A percentile compares a stretch with the other conserved stretches of the same genome.
Conservation (phyloP, 2,888 invertebrate species). For the Cataglyphis altisquamis region DNA sequence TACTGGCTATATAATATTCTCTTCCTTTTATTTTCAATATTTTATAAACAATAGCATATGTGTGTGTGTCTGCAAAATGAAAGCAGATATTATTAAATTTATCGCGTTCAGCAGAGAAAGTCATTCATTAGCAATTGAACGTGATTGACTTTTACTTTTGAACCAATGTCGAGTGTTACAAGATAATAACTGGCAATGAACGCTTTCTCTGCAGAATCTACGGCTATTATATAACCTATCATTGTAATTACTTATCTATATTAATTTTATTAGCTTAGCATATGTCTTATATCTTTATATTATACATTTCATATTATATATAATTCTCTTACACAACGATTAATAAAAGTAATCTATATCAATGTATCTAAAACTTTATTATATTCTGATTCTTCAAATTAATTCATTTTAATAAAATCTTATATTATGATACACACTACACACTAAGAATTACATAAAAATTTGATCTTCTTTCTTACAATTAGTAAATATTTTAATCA, state of each 20-base stretch:
- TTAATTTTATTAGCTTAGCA: conserved; percentile 77
- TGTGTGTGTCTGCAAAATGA: conserved; percentile 54
- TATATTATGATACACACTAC: conserved; percentile 79
- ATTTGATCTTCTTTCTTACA: not conserved
- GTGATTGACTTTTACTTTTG: too few species aligned
- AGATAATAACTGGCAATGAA: too few species aligned
- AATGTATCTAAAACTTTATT: conserved; percentile 78
- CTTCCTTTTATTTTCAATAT: conserved; percentile 77
- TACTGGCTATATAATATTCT: conserved; percentile 71
- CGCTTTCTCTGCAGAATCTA: too few species aligned
- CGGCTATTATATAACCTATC: too few species aligned
- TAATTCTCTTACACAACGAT: conserved; percentile 75
- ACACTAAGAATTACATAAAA: not conserved
- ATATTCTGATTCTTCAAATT: conserved; percentile 81
- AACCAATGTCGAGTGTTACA: too few species aligned
- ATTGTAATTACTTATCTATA: conserved; percentile 65
- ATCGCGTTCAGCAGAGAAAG: too few species aligned
- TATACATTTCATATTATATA: conserved; percentile 80
- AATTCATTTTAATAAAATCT: conserved; percentile 83
- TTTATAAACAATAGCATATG: conserved; percentile 72
- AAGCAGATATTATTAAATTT: conserved; percentile 69
- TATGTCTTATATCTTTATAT: conserved; percentile 81
- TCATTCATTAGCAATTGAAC: too few species aligned
- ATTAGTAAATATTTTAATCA: not conserved
- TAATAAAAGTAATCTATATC: conserved; percentile 75